Evolutionary conservation across 2,113 vertebrate genomes (phyloP), one percentile per base, ranked within the genome.

Genomic region (Crotophaga sulcirostris): DNA sequence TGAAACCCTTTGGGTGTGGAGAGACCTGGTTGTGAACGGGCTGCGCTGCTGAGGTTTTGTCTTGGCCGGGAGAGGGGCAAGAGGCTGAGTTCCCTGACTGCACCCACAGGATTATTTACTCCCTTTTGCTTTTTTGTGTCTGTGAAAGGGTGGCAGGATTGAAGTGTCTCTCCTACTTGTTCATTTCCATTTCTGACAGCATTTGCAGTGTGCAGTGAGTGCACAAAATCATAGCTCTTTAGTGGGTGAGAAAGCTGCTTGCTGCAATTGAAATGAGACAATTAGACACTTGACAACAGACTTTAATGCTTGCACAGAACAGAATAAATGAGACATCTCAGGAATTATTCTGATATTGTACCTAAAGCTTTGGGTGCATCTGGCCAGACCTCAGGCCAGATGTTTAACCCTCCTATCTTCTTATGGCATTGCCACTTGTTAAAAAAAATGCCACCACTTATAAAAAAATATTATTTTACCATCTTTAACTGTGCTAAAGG

Each of bases 101-200:
- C 7, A 11, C 10, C 23, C 45, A 29, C 19, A 33, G 44, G 38
- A 75, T 42, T 56, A 33, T 60, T 49, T 64, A 52, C 18, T 64
- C 13, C 15, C 23, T 56, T 75, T 47, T 82, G 36, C 31, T 76
- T 76, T 86, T 60, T 75, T 6, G 13, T 79, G 73, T 52, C 6
- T 1, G 25, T 66, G 55, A 29, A 70, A 82, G 16, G 9, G 13
- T 68, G 54, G 54, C 19, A 58, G 36, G 51, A 60, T 84, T 38
- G 40, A 36, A 92, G 25, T 84, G 16, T 66, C 84, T 89, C 74
- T 87, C 55, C 34, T 7, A 45, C 68, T 77, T 90, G 70, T 44
- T 88, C 11, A 36, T 94, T 93, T 94, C 76, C 6, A n/a, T 92
- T 87, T 84, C 84, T 89, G 84, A 82, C n/a, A 91, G 58, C 69